Conservation (phyloP, 2,797 vertebrate genomes). For the Eutrigla gurnardus region DNA sequence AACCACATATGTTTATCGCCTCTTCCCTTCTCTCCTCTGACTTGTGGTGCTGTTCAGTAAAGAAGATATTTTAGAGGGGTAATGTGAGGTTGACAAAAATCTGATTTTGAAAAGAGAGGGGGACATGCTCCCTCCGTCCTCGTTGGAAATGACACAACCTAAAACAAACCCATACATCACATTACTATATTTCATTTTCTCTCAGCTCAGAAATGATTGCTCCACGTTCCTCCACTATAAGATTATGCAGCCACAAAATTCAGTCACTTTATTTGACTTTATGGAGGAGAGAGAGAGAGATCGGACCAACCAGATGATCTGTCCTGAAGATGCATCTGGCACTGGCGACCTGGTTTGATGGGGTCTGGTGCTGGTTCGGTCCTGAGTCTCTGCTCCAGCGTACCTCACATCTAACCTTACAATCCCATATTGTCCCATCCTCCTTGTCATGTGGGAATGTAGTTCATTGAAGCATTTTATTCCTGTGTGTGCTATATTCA, state of each 20-base stretch:
- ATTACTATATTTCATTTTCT: slow-evolving; percentile 9
- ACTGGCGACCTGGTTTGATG: neutral
- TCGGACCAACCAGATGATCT: neutral
- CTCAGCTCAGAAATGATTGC: slow-evolving; percentile 1
- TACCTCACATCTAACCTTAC: too few species aligned
- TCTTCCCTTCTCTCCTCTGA: neutral
- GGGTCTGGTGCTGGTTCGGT: too few species aligned
- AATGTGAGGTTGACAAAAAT: neutral
- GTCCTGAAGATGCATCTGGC: slow-evolving; percentile 7
- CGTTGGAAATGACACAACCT: neutral
- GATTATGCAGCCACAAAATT: neutral
- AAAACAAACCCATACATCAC: slow-evolving; percentile 3
- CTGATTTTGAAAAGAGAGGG: neutral
- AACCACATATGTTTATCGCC: neutral
- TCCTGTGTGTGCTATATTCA: too few species aligned
- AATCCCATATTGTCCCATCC: too few species aligned
- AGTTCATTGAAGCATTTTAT: neutral
- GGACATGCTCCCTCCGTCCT: neutral
- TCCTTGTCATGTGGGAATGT: too few species aligned
- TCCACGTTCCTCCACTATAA: neutral
- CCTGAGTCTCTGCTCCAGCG: too few species aligned
- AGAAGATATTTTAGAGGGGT: neutral
- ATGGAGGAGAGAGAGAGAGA: neutral
- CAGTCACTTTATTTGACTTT: too few species aligned
- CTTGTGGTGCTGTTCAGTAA: neutral